Percentiles rank a stretch among this genome's conserved stretches.
These are phyloP conservation scores for Pristionchus pacificus DNA, from an alignment of 1,140 invertebrate species.

Conservation along the genomic window DNA sequence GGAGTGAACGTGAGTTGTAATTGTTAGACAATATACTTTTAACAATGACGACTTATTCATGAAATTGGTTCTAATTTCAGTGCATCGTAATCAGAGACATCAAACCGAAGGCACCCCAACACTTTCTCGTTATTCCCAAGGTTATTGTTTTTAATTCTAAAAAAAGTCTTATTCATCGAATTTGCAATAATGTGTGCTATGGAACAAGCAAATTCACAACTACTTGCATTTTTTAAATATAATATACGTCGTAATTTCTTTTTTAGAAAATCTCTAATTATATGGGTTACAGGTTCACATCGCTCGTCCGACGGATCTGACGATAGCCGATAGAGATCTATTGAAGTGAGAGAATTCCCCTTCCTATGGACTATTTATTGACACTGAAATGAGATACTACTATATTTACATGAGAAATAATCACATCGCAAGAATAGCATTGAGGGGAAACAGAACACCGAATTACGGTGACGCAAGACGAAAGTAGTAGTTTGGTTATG, in stretches of 20 bases:
- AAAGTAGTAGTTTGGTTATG: too few relatives aligned
- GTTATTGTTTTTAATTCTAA: too few relatives aligned
- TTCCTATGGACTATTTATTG: too few relatives aligned
- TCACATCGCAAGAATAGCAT: neutral
- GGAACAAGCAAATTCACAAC: too few relatives aligned
- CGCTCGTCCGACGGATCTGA: constrained; percentile 30
- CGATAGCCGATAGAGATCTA: constrained; percentile 25
- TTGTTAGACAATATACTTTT: neutral
- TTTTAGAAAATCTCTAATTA: neutral
- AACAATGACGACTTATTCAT: constrained; percentile 1
- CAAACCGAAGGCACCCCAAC: constrained; percentile 34
- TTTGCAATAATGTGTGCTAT: too few relatives aligned
- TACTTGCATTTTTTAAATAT: too few relatives aligned
- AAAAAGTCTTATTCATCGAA: too few relatives aligned
- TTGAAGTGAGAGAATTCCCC: too few relatives aligned
- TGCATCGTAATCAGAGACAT: constrained; percentile 34
- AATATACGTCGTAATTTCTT: neutral
- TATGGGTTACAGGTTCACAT: constrained; percentile 16
- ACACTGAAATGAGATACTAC: too few relatives aligned
- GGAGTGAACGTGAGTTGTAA: neutral
- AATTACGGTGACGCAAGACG: too few relatives aligned
- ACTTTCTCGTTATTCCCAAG: constrained; percentile 35
- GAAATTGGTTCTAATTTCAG: constrained; percentile 19
- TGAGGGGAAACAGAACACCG: too few relatives aligned
- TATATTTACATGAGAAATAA: neutral